phyloP scores from a whole-genome alignment of 2,113 vertebrate species.

The Oreochromis spilurus region DNA sequence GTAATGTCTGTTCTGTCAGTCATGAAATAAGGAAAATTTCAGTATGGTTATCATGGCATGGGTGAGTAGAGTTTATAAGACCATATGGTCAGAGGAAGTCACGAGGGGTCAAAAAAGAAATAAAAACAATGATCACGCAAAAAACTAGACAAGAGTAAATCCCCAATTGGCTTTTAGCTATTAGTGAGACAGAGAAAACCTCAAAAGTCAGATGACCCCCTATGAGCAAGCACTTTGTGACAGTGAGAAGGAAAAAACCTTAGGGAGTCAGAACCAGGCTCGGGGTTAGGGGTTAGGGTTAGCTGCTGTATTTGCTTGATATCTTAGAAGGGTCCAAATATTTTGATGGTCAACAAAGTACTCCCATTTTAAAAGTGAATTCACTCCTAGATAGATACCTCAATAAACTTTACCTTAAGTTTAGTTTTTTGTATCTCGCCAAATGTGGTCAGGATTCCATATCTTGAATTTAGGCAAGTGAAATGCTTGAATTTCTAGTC shows the following conservation, averaged over 20 bases:
- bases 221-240: not conserved
- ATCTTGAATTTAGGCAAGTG: not conserved
- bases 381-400: not conserved
- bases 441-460: not conserved
- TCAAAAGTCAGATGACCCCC: not conserved
- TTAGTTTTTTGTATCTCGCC: not conserved
- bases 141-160: not conserved
- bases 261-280: not conserved
- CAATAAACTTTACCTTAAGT: not conserved
- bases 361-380: not conserved
- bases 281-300: not conserved
- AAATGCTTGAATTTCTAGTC: not conserved
- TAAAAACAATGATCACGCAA: accelerated
- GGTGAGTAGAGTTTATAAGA: not conserved
- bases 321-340: not conserved
- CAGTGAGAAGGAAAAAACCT: not conserved
- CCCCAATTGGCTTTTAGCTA: not conserved
- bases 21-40: not conserved
- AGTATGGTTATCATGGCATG: not conserved
- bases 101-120: not conserved
- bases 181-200: not conserved
- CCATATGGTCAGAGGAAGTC: not conserved
- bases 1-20: not conserved
- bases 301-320: not conserved
- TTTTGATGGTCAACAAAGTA: not conserved